phyloP scores from a whole-genome alignment of 2,113 vertebrate species.

The Semicossyphus pulcher region DNA sequence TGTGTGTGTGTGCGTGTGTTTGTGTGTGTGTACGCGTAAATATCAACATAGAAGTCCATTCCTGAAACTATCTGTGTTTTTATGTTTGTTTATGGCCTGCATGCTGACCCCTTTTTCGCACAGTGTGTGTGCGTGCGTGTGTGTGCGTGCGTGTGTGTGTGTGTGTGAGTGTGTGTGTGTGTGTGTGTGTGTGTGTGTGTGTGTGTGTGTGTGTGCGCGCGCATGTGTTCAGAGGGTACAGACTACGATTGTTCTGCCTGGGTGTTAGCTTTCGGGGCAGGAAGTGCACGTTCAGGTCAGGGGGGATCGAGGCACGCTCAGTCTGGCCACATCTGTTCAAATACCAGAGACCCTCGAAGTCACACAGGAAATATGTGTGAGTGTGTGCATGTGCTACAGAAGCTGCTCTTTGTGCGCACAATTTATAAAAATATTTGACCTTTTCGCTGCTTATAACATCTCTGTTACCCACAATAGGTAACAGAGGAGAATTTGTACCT shows the following conservation, averaged over 20 bases:
- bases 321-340: constrained; percentile 85
- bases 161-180: constrained; percentile 16
- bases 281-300: constrained; percentile 84
- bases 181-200: constrained; percentile 25
- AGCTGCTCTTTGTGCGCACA: constrained; percentile 58
- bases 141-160: constrained; percentile 28
- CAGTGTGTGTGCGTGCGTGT: neutral
- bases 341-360: constrained; percentile 80
- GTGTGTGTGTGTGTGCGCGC: constrained; percentile 28
- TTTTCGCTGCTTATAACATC: constrained; percentile 42
- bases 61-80: constrained; percentile 33
- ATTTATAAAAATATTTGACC: constrained; percentile 64
- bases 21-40: constrained; percentile 9
- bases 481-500: constrained; percentile 25
- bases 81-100: constrained; percentile 47
- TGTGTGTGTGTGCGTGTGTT: constrained; percentile 27
- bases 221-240: constrained; percentile 70
- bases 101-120: constrained; percentile 39
- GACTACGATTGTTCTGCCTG: constrained; percentile 83
- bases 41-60: constrained; percentile 1
- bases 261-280: constrained; percentile 82
- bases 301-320: constrained; percentile 72
- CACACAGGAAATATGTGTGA: constrained; percentile 73
- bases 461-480: constrained; percentile 54
- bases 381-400: constrained; percentile 40